Conservation (phyloP, 1,140 invertebrate species). For the Condylostylus longicornis region DNA sequence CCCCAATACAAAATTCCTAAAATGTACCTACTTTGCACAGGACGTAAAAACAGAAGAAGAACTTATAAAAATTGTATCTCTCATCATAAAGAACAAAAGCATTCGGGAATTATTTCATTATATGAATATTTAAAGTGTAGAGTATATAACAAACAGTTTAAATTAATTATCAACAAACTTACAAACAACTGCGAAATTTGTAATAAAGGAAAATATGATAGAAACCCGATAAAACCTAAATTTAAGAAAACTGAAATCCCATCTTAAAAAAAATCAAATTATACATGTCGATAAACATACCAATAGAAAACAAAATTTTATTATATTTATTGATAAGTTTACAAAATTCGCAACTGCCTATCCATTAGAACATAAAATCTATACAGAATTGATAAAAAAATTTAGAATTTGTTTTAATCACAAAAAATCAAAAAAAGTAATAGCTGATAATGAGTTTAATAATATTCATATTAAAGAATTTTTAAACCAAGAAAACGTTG, state of each 20-base stretch:
- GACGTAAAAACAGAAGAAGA: background rate
- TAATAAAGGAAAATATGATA: slow-evolving; percentile 10
- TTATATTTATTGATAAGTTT: slow-evolving; percentile 8
- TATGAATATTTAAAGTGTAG: slow-evolving; percentile 8
- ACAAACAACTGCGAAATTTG: slow-evolving; percentile 13
- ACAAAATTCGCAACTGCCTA: slow-evolving; percentile 10
- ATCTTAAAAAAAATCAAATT: slow-evolving; percentile 4
- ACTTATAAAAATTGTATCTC: slow-evolving; percentile 1
- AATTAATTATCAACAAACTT: slow-evolving; percentile 9
- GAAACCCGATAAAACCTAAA: slow-evolving; percentile 8
- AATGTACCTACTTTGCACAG: background rate
- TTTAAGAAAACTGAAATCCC: slow-evolving; percentile 7
- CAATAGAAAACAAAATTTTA: slow-evolving; percentile 7
- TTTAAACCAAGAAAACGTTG: slow-evolving; percentile 5
- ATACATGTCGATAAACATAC: slow-evolving; percentile 10
- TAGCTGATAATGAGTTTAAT: too few relatives aligned
- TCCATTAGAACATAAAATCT: too few relatives aligned
- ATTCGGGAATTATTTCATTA: slow-evolving; percentile 8
- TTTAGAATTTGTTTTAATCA: too few relatives aligned
- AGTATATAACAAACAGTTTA: slow-evolving; percentile 8
- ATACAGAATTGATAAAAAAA: too few relatives aligned
- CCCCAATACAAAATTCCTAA: background rate
- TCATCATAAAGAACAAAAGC: slow-evolving; percentile 5
- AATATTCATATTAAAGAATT: slow-evolving; percentile 9
- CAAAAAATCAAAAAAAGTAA: too few relatives aligned